Conservation (phyloP, 2,888 invertebrate genomes). For the Syritta pipiens region DNA sequence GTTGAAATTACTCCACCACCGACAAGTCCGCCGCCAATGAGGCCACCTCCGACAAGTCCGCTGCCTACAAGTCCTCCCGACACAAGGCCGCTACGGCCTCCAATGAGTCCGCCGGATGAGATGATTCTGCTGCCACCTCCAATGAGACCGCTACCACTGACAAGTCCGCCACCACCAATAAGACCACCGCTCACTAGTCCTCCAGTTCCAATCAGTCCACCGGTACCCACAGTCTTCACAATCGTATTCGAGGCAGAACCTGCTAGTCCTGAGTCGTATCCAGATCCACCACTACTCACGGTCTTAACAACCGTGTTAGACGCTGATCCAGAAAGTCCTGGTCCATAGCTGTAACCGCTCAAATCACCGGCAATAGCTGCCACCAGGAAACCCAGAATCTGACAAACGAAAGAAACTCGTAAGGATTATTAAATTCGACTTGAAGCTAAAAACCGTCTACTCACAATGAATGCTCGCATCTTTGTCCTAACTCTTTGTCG, state of each 20-base stretch:
- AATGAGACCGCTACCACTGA: background rate
- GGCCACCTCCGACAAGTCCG: background rate
- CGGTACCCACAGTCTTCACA: background rate
- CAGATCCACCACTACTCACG: background rate
- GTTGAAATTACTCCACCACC: background rate
- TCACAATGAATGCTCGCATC: constrained; percentile 1
- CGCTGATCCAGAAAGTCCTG: background rate
- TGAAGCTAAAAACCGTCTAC: background rate
- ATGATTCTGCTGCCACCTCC: constrained; percentile 69
- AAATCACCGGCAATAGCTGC: constrained; percentile 18
- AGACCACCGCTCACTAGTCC: background rate
- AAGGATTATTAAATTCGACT: background rate
- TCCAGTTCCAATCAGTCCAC: background rate
- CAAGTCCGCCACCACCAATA: background rate
- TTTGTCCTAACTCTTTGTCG: background rate
- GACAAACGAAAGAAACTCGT: background rate
- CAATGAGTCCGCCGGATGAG: constrained; percentile 50
- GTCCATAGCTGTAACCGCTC: constrained; percentile 19
- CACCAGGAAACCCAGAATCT: constrained; percentile 22
- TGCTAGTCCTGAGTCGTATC: background rate
- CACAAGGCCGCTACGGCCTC: constrained; percentile 17
- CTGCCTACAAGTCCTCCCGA: constrained; percentile 18
- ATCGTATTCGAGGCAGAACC: background rate
- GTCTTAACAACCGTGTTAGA: background rate
- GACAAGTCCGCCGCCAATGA: background rate